Conservation (phyloP, 2,797 vertebrate genomes). For the Decapterus maruadsi region DNA sequence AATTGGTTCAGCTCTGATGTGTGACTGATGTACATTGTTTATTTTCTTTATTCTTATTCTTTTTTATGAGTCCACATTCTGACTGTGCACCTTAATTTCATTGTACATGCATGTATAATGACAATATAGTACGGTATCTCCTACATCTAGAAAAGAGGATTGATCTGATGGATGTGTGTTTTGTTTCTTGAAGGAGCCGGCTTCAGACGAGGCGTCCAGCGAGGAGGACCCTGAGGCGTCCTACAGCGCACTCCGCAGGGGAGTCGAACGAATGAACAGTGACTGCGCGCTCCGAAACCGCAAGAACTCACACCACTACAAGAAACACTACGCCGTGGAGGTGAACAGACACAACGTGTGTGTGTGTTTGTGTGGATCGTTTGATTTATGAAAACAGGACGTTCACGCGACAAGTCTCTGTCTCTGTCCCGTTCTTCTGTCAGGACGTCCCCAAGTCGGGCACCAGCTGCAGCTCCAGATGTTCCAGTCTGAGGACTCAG, state of each 20-base stretch:
- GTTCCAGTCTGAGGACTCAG: slow-evolving; percentile 93
- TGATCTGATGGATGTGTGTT: neutral
- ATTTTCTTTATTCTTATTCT: too few relatives aligned
- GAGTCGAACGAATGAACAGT: slow-evolving; percentile 86
- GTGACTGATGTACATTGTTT: too few relatives aligned
- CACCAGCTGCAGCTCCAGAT: slow-evolving; percentile 96
- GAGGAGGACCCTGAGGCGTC: slow-evolving; percentile 94
- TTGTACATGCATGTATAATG: too few relatives aligned
- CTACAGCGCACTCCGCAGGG: slow-evolving; percentile 86
- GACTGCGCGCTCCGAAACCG: slow-evolving; percentile 91
- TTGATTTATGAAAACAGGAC: neutral
- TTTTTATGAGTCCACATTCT: too few relatives aligned
- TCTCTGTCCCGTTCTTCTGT: neutral
- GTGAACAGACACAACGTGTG: slow-evolving; percentile 69
- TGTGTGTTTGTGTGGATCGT: neutral
- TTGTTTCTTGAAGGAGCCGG: slow-evolving; percentile 82
- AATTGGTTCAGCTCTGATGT: too few relatives aligned
- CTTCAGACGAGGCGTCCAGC: slow-evolving; percentile 96
- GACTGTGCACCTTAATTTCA: too few relatives aligned
- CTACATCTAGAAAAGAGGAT: neutral
- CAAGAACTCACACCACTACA: slow-evolving; percentile 92
- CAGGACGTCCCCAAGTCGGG: slow-evolving; percentile 94
- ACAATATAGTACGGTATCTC: too few relatives aligned
- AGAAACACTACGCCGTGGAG: slow-evolving; percentile 94
- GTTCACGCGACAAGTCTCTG: neutral